Percentiles rank a stretch among this genome's conserved stretches.
phyloP scores from a whole-genome alignment of 53 echinoderm and acorn worm species.

The Holothuria leucospilota region DNA sequence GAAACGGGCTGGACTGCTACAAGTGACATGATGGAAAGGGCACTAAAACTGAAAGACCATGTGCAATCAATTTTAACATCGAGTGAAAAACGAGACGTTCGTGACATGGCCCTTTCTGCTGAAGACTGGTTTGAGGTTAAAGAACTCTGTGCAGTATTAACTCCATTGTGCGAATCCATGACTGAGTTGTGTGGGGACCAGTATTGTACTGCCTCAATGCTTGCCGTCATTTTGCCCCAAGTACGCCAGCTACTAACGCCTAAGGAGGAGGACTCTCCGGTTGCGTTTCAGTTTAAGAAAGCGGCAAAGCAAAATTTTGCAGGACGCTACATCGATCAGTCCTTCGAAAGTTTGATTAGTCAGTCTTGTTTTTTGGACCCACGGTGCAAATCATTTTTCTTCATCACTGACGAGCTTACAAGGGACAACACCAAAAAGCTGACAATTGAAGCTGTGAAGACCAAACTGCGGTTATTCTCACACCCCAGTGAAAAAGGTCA shows the following conservation, averaged over 20 bases:
- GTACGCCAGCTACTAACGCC: not conserved
- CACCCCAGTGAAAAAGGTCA: not conserved
- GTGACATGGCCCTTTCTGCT: conserved; percentile 23
- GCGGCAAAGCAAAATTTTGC: not conserved
- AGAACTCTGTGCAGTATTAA: conserved; percentile 19
- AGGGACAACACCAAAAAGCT: not conserved
- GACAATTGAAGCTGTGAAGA: conserved; percentile 4
- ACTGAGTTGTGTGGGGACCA: conserved; percentile 11
- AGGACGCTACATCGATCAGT: not conserved
- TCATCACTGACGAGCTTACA: not conserved
- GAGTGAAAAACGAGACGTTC: not conserved
- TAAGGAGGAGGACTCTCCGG: conserved; percentile 10
- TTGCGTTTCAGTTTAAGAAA: conserved; percentile 1
- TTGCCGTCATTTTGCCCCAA: conserved; percentile 8
- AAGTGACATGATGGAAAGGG: conserved; percentile 26
- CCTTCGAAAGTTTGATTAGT: not conserved
- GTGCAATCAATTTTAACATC: not conserved
- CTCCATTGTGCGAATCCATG: conserved; percentile 15
- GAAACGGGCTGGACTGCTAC: conserved; percentile 11
- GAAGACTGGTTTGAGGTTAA: conserved; percentile 22
- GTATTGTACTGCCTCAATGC: conserved; percentile 23
- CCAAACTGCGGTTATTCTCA: not conserved
- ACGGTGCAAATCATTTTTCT: not conserved
- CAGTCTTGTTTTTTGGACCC: conserved; percentile 3
- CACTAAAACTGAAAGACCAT: conserved; percentile 1